Conservation (phyloP, 1,140 invertebrate genomes). For the Antheraea mylitta region DNA sequence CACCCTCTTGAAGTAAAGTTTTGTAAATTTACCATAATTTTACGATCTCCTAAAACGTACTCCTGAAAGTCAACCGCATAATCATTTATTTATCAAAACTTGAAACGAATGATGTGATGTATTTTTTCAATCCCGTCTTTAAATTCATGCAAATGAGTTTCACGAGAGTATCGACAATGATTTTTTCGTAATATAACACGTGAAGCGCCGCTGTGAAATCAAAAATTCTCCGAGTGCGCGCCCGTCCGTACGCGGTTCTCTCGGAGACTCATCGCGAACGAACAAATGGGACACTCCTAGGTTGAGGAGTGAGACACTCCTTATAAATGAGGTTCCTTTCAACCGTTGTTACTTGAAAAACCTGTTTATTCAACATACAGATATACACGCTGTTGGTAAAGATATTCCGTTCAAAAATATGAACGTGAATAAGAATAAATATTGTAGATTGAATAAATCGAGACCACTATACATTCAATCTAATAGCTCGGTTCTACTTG, state of each 20-base stretch:
- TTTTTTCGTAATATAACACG: not conserved
- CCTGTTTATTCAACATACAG: constrained; percentile 6
- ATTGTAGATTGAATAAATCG: too few relatives aligned
- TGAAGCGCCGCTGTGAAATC: not conserved
- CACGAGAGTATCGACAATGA: not conserved
- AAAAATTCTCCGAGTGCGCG: constrained; percentile 24
- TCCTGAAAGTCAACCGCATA: too few relatives aligned
- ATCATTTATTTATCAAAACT: not conserved
- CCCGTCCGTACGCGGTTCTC: constrained; percentile 30
- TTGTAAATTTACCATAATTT: too few relatives aligned
- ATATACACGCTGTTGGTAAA: not conserved
- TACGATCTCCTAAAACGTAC: too few relatives aligned
- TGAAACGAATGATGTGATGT: not conserved
- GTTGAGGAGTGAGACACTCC: constrained; percentile 43
- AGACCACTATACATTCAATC: too few relatives aligned
- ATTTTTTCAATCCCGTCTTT: not conserved
- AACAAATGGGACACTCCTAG: constrained; percentile 49
- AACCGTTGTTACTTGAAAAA: constrained; percentile 12
- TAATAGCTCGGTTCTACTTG: too few relatives aligned
- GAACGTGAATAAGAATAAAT: too few relatives aligned
- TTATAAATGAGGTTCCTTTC: constrained; percentile 55
- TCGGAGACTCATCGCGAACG: constrained; percentile 48
- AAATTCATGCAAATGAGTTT: not conserved
- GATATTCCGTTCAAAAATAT: too few relatives aligned
- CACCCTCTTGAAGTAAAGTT: too few relatives aligned